Evolutionary conservation across 2,888 invertebrate genomes (phyloP).

Genomic region (Leptothorax acervorum): DNA sequence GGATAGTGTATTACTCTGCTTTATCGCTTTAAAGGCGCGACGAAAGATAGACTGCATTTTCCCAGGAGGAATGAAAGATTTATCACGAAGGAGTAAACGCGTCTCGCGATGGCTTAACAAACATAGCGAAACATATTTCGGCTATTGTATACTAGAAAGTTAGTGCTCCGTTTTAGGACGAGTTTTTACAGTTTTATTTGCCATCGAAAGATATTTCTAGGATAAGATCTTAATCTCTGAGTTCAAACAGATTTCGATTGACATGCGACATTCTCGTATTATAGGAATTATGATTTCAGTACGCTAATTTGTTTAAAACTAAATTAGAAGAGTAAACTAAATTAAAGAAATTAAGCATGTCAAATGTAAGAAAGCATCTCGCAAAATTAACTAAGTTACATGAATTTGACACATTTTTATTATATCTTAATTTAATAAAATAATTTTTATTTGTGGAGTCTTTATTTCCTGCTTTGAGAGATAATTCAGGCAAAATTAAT

Average conservation of each 20-base stretch:
- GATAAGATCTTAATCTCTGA: background rate
- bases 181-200: background rate
- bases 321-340: background rate
- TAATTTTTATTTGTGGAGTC: background rate
- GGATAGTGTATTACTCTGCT: background rate
- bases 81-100: constrained; percentile 10
- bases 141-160: background rate
- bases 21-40: constrained; percentile 16
- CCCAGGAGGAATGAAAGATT: constrained; percentile 18
- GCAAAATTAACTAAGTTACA: background rate
- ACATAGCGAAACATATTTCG: background rate
- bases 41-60: constrained; percentile 18
- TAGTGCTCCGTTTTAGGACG: background rate
- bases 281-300: background rate
- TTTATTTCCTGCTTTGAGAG: background rate
- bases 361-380: background rate
- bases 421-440: constrained; percentile 2
- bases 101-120: constrained; percentile 26
- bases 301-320: background rate
- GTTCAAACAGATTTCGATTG: background rate
- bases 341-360: background rate
- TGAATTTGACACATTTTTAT: background rate
- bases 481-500: background rate
- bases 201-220: background rate
- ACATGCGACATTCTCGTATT: background rate